phyloP scores from a whole-genome alignment of 30 jellyfish, hydroid and myxozoan genomes.

The Sanderia malayensis region DNA sequence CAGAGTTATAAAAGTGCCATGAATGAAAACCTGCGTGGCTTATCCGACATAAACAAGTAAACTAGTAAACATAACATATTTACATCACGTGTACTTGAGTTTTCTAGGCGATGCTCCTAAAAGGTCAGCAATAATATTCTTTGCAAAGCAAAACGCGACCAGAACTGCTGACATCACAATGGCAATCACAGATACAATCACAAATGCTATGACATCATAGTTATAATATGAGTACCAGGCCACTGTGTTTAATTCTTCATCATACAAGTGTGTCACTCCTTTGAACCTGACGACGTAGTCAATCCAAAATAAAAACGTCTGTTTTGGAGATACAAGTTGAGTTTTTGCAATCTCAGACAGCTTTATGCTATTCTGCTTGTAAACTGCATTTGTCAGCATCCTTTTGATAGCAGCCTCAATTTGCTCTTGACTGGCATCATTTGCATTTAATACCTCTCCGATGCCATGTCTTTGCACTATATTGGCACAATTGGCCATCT shows the following conservation, averaged over 20 bases:
- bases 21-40: no score
- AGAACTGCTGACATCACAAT: background rate
- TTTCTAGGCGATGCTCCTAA: background rate
- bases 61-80: no score
- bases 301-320: conserved; percentile 47
- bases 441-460: conserved; percentile 29
- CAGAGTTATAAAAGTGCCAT: no score
- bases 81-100: background rate
- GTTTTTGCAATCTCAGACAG: conserved; percentile 14
- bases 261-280: conserved; percentile 29
- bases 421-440: background rate
- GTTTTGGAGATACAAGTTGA: conserved; percentile 26
- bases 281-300: conserved; percentile 30
- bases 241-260: background rate
- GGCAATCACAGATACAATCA: conserved; percentile 10
- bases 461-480: conserved; percentile 2
- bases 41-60: no score
- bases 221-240: conserved; percentile 21
- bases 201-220: conserved; percentile 1
- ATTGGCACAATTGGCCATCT: conserved; percentile 19
- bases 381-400: conserved; percentile 4
- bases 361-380: conserved; percentile 7
- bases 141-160: background rate
- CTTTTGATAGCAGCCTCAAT: conserved; percentile 8
- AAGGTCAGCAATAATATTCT: background rate